Evolutionary conservation across 2,888 invertebrate genomes (phyloP).

Genomic region (Mythimna albipuncta): DNA sequence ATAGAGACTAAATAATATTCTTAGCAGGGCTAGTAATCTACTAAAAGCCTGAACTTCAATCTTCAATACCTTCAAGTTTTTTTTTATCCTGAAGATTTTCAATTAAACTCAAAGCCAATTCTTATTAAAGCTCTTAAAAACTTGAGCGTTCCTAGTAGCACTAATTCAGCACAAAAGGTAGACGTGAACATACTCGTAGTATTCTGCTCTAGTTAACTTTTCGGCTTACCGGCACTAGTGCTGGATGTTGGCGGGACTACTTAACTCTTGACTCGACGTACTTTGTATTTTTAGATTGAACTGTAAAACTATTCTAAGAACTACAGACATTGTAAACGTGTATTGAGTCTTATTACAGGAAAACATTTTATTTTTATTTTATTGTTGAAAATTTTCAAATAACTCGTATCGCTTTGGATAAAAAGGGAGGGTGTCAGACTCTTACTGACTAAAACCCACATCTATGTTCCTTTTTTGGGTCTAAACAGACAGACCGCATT

Average conservation of each 20-base stretch:
- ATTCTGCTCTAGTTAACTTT: constrained; percentile 50
- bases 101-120: constrained; percentile 45
- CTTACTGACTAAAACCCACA: no score
- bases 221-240: constrained; percentile 47
- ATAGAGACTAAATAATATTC: no score
- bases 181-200: constrained; percentile 31
- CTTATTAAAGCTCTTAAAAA: constrained; percentile 53
- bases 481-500: no score
- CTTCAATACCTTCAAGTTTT: not conserved
- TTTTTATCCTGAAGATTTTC: constrained; percentile 21
- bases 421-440: no score
- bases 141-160: constrained; percentile 45
- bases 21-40: not conserved
- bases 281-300: constrained; percentile 42
- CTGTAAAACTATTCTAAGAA: constrained; percentile 2
- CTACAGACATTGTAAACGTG: not conserved
- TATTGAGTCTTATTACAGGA: not conserved
- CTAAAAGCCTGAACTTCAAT: not conserved
- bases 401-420: no score
- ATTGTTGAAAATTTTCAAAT: no score
- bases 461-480: no score
- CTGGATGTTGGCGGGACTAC: constrained; percentile 36
- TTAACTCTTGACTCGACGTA: constrained; percentile 35
- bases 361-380: not conserved
- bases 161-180: constrained; percentile 56